Conservation (phyloP, 1,140 invertebrate species). For the Psix sp. region DNA sequence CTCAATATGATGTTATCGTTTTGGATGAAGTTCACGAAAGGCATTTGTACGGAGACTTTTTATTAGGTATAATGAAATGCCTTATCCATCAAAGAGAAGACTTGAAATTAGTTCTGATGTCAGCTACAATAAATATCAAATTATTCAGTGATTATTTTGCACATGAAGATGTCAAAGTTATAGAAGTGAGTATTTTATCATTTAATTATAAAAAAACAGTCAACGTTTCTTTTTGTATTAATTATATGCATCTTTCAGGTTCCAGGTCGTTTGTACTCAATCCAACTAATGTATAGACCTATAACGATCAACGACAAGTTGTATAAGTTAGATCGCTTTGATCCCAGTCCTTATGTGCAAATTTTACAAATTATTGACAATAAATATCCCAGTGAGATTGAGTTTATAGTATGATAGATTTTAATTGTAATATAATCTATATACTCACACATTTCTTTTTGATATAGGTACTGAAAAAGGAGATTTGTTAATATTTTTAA, state of each 20-base stretch:
- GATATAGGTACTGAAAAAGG: constrained; percentile 89
- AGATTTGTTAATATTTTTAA: constrained; percentile 97
- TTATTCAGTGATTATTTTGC: constrained; percentile 94
- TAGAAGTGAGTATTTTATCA: constrained; percentile 80
- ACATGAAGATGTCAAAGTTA: constrained; percentile 85
- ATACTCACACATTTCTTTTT: constrained; percentile 31
- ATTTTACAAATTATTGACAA: constrained; percentile 95
- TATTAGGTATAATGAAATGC: constrained; percentile 94
- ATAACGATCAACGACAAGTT: constrained; percentile 84
- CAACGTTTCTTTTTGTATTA: constrained; percentile 7
- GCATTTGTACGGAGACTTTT: constrained; percentile 96
- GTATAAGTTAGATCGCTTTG: constrained; percentile 84
- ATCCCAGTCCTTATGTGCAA: constrained; percentile 94
- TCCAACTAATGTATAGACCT: constrained; percentile 92
- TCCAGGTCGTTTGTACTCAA: constrained; percentile 95
- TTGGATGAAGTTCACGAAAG: constrained; percentile 97
- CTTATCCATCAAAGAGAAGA: constrained; percentile 87
- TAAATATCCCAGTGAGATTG: constrained; percentile 84
- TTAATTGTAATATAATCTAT: neutral
- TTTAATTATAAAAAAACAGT: neutral
- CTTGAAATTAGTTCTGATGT: constrained; percentile 97
- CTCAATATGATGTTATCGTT: constrained; percentile 91
- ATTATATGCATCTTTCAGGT: constrained; percentile 79
- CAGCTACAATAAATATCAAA: constrained; percentile 97
- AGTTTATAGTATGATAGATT: constrained; percentile 2